Conservation (phyloP, 2,113 vertebrate species). For the Pyrgilauda ruficollis region DNA sequence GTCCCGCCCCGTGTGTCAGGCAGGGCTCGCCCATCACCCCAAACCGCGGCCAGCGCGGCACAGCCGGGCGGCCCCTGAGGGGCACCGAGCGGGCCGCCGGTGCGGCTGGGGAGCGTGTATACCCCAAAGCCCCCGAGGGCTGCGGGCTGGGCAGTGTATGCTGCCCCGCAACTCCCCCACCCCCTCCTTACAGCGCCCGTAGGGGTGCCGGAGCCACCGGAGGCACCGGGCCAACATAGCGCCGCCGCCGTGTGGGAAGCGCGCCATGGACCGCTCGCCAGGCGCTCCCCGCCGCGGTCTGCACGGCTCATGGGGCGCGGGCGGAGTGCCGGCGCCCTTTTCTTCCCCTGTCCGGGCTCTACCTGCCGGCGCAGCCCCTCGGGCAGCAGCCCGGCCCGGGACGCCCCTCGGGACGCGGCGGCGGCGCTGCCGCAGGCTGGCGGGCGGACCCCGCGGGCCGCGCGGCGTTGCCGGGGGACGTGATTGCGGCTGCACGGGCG, state of each 20-base stretch:
- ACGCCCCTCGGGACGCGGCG: neutral
- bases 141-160: no score
- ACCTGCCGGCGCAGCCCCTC: neutral
- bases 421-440: neutral
- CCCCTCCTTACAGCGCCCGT: neutral
- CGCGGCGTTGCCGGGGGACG: neutral
- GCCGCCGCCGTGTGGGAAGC: neutral
- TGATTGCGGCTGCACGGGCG: neutral
- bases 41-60: rapidly evolving
- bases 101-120: rapidly evolving
- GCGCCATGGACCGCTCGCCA: neutral
- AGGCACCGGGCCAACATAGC: neutral
- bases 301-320: neutral
- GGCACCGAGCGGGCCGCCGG: rapidly evolving
- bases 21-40: neutral
- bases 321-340: neutral
- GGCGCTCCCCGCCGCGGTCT: neutral
- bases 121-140: no score
- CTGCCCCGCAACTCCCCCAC: rapidly evolving
- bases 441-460: neutral
- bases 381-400: neutral
- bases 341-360: neutral
- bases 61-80: rapidly evolving
- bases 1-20: neutral
- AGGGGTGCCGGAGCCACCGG: neutral